A percentile compares a stretch with the other conserved stretches of the same genome.
These are phyloP conservation scores for Apotomis betuletana DNA, from an alignment of 2,888 invertebrate genomes.

Conservation along the genomic window DNA sequence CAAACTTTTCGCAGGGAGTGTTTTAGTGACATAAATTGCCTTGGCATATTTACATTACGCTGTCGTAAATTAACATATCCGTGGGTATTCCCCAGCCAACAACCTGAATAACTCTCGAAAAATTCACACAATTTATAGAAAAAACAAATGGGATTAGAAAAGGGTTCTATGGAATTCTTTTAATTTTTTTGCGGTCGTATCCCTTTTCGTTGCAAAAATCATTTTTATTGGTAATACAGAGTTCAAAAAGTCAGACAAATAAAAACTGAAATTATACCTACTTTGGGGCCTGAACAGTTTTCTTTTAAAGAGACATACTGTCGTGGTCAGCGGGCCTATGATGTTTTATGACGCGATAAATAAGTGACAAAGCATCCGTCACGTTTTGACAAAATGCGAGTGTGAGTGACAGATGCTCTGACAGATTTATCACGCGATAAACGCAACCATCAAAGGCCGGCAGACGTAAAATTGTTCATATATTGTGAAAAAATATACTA, in stretches of 20 bases:
- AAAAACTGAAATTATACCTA: not conserved
- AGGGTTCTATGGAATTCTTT: conserved; percentile 23
- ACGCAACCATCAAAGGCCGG: no score
- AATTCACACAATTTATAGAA: conserved; percentile 55
- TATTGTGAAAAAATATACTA: no score
- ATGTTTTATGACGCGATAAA: no score
- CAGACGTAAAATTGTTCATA: no score
- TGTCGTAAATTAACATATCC: conserved; percentile 77
- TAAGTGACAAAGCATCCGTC: no score
- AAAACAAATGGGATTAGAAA: conserved; percentile 47
- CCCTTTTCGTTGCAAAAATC: conserved; percentile 20
- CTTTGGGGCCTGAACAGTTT: not conserved
- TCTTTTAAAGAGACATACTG: not conserved
- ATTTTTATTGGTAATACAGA: not conserved
- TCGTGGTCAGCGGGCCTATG: no score
- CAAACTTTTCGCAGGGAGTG: conserved; percentile 66
- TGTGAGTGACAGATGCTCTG: no score
- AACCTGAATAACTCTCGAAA: conserved; percentile 64
- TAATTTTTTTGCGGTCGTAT: conserved; percentile 35
- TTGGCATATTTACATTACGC: conserved; percentile 75
- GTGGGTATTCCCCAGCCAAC: conserved; percentile 72
- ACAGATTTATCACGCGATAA: no score
- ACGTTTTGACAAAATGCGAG: no score
- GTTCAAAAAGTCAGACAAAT: not conserved
- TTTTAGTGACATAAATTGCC: conserved; percentile 78